Evolutionary conservation across 2,797 vertebrate genomes (phyloP).

Genomic region (Cuniculus paca): DNA sequence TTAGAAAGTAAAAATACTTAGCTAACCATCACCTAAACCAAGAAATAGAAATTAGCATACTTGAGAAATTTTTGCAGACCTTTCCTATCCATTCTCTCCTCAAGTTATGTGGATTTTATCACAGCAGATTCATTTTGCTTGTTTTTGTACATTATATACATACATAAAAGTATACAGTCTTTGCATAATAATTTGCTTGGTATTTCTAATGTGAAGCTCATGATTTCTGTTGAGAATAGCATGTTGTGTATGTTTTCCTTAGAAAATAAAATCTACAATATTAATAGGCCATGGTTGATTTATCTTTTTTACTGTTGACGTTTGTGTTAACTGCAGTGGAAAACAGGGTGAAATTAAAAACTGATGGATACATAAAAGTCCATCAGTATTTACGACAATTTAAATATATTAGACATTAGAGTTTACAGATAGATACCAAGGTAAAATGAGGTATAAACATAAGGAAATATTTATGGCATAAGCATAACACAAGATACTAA

Average conservation of each 20-base stretch:
- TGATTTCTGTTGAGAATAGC: neutral
- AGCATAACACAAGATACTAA: neutral
- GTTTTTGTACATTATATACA: neutral
- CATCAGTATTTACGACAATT: neutral
- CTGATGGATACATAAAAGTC: neutral
- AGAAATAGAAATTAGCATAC: neutral
- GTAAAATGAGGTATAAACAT: neutral
- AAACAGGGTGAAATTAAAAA: neutral
- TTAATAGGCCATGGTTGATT: neutral
- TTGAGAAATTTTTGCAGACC: accelerated
- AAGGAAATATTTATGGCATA: neutral
- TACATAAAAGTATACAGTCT: neutral
- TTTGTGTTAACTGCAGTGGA: neutral
- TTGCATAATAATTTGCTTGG: neutral
- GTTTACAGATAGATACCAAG: neutral
- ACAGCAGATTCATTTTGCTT: neutral
- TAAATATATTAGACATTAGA: neutral
- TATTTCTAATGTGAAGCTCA: neutral
- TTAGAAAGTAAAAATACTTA: neutral
- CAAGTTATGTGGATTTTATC: neutral
- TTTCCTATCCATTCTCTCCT: neutral
- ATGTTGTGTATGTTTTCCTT: neutral
- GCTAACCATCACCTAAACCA: neutral
- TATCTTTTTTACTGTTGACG: neutral
- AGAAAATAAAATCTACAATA: neutral